Conservation (phyloP, 1,140 invertebrate species). For the Doryteuthis pealeii region DNA sequence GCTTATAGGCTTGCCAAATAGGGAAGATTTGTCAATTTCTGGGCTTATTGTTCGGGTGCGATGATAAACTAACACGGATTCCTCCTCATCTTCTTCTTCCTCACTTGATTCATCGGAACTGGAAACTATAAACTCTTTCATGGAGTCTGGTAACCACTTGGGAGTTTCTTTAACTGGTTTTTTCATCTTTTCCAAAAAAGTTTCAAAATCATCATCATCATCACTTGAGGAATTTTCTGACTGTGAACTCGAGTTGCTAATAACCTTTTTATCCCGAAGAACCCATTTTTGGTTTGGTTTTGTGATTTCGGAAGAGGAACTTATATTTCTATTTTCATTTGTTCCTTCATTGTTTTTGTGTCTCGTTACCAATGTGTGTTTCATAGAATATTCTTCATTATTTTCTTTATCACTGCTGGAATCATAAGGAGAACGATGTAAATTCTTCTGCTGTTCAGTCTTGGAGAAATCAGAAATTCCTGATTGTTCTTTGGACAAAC, state of each 20-base stretch:
- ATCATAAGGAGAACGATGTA: neutral
- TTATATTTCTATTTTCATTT: neutral
- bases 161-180: neutral
- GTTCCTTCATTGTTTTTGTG: neutral
- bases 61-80: neutral
- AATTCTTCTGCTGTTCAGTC: neutral
- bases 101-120: neutral
- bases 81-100: neutral
- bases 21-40: neutral
- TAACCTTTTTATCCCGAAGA: no score
- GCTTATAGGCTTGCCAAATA: neutral
- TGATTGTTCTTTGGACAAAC: neutral
- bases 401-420: neutral
- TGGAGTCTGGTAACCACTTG: neutral
- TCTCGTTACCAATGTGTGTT: neutral
- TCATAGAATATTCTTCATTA: neutral
- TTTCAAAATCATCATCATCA: neutral
- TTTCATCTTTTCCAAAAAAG: neutral
- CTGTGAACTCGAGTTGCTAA: neutral
- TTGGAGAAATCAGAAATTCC: neutral
- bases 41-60: neutral
- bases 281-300: no score
- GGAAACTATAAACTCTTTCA: neutral
- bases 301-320: neutral
- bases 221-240: neutral